Conservation (phyloP, 2,797 vertebrate species). For the Sebastes diaconus region DNA sequence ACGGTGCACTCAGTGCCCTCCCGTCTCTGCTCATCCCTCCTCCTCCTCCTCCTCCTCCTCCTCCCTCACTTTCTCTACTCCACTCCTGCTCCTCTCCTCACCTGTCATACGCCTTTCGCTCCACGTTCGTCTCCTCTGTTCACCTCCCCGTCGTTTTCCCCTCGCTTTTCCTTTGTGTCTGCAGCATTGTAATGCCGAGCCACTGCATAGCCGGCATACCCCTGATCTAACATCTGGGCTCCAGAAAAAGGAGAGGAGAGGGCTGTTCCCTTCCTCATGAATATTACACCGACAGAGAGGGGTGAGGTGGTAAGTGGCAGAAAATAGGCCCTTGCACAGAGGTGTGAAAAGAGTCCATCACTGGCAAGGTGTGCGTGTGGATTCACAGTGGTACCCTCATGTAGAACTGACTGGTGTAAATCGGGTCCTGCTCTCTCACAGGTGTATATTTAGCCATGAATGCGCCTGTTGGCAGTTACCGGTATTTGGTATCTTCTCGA, state of each 20-base stretch:
- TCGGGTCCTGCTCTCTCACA: conserved; percentile 35
- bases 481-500: conserved; percentile 71
- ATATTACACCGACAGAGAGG: conserved; percentile 42
- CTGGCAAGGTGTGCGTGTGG: background rate
- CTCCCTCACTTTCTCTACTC: conserved; percentile 16
- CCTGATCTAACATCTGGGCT: conserved; percentile 53
- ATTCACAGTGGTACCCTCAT: conserved; percentile 12
- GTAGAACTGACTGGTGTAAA: conserved; percentile 23
- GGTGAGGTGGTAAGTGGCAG: conserved; percentile 29
- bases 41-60: conserved; percentile 17
- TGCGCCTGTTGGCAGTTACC: conserved; percentile 35
- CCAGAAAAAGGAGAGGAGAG: conserved; percentile 39
- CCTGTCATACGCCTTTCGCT: conserved; percentile 36
- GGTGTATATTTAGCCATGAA: conserved; percentile 67
- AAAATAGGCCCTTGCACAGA: conserved; percentile 51
- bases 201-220: conserved; percentile 29
- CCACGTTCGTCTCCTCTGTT: background rate
- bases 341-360: conserved; percentile 44
- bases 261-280: conserved; percentile 37
- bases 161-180: conserved; percentile 36
- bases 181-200: conserved; percentile 35
- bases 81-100: conserved; percentile 30
- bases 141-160: background rate
- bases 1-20: conserved; percentile 63
- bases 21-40: conserved; percentile 33